Evolutionary conservation across 2,797 vertebrate genomes (phyloP), one percentile per base, ranked within the genome.

Genomic region (Takifugu ocellatus): DNA sequence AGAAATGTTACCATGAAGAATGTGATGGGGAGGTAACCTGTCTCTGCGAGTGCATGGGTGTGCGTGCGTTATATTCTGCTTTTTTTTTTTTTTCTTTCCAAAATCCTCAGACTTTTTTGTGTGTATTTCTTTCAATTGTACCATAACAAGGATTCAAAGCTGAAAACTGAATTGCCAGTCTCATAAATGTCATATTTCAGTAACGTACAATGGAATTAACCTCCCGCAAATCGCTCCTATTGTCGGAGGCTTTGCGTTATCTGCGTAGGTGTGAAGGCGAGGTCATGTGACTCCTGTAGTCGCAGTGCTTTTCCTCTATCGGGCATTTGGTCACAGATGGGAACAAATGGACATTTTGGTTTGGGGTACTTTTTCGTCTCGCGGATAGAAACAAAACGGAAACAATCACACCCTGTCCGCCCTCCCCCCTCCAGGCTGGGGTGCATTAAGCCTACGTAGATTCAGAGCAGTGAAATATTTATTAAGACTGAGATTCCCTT

Each of bases 401-500:
- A 88, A 89, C 88, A 89, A 88, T 89, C 88, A 87, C 72, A 63
- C 63, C 75, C 74, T 76, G 78, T 73, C 72, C 71, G 66, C 47
- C 72, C 51, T 82, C 84, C 84, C 70, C 68, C 75, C 72, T 80
- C 59, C 58, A 61, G 82, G 78, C 72, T 72, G 75, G 69, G 79
- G 71, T 72, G 63, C 72, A 62, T 85, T 82, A 73, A 76, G 83
- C 79, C 63, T 36, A 12, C 75, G 75, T 86, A 75, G 82, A 87
- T 84, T 88, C 85, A 87, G 77, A 84, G 84, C 87, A 82, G 84
- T 88, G 88, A 88, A 88, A 89, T 88, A 88, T 91, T 89, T 89
- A 88, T 90, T 88, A 83, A 84, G 85, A 90, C 91, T 90, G 89
- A 89, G 88, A 87, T 90, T 87, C 87, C 83, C 90, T 86, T 88